Evolutionary conservation across 1,140 invertebrate genomes (phyloP).

Genomic region (Planococcus citri): DNA sequence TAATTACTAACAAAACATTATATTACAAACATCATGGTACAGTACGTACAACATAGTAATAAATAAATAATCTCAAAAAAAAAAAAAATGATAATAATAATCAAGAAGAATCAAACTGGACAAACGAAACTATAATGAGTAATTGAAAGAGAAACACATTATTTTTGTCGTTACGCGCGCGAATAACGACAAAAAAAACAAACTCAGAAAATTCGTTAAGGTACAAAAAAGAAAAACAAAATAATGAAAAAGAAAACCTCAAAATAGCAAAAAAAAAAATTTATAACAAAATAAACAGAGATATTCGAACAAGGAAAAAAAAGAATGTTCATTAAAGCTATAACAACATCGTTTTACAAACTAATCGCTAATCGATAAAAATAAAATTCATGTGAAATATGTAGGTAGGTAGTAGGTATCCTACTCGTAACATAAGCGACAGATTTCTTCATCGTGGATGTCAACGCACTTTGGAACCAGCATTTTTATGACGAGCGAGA

Average conservation of each 20-base stretch:
- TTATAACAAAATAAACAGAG: background rate
- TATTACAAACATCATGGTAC: background rate
- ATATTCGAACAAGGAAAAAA: too few species aligned
- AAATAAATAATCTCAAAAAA: background rate
- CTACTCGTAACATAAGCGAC: background rate
- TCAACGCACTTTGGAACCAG: background rate
- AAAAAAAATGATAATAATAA: too few species aligned
- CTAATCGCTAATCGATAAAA: slow-evolving; percentile 3
- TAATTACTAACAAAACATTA: background rate
- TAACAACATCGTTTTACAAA: background rate
- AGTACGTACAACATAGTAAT: background rate
- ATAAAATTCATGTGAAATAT: background rate
- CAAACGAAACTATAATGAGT: background rate
- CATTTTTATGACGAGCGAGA: background rate
- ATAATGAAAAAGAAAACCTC: background rate
- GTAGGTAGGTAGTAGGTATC: too few species aligned
- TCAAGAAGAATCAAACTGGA: too few species aligned
- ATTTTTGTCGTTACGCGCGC: background rate
- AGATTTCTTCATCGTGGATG: background rate
- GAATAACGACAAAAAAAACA: background rate
- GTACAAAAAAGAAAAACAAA: background rate
- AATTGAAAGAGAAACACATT: background rate
- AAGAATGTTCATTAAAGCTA: background rate
- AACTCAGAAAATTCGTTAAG: too few species aligned
- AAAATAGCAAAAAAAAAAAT: background rate